A percentile compares a stretch with the other conserved stretches of the same genome.
Evolutionary conservation across 2,888 invertebrate genomes (phyloP).

Genomic region (Cataglyphis albicans): DNA sequence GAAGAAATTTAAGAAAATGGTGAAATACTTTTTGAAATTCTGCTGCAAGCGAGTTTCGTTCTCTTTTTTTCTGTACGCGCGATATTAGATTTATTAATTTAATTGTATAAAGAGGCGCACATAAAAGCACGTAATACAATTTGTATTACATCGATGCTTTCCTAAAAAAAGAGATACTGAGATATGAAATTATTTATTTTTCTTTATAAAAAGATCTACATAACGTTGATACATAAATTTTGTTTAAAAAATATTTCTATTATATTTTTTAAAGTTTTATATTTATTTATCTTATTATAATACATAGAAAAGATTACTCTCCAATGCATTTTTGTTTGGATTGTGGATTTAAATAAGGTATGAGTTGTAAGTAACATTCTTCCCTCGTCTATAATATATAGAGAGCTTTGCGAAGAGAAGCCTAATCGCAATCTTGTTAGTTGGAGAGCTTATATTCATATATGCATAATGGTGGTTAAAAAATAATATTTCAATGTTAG

Average conservation of each 20-base stretch:
- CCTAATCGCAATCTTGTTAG: conserved; percentile 72
- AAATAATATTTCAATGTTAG: conserved; percentile 50
- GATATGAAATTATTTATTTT: background rate
- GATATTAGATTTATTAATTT: conserved; percentile 16
- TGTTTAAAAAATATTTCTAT: background rate
- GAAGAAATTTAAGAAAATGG: background rate
- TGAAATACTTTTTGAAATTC: background rate
- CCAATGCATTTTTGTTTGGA: background rate
- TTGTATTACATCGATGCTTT: background rate
- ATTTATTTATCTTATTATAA: conserved; percentile 2
- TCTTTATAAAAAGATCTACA: background rate
- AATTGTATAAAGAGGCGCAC: background rate
- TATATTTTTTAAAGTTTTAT: background rate
- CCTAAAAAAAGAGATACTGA: background rate
- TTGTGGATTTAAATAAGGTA: conserved; percentile 5
- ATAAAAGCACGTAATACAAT: conserved; percentile 3
- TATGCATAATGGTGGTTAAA: conserved; percentile 53
- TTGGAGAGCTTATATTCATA: conserved; percentile 51
- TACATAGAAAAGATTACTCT: background rate
- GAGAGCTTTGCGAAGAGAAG: conserved; percentile 61
- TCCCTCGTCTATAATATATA: background rate
- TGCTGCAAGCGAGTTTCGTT: background rate
- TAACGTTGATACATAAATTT: background rate
- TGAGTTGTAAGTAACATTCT: conserved; percentile 7
- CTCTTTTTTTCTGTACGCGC: background rate